These are phyloP conservation scores for Zosterops pallidus DNA, from an alignment of 2,113 vertebrate species.

Conservation along the genomic window DNA sequence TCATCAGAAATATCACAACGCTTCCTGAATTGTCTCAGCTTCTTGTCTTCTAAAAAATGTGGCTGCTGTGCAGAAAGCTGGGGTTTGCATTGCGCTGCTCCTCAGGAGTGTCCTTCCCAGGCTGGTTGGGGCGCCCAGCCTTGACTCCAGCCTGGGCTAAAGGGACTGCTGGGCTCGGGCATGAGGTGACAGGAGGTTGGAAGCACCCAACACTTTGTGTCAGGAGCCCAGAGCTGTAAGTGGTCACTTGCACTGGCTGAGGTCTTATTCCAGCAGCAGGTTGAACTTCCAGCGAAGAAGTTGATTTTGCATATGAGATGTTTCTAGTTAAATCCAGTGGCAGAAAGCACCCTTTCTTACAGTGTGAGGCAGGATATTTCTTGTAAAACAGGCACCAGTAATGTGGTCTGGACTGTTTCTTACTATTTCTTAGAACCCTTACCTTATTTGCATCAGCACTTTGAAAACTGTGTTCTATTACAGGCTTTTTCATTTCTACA, in stretches of 20 bases:
- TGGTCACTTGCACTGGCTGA: not conserved
- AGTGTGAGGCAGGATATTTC: not conserved
- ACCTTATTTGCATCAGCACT: not conserved
- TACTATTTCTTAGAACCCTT: not conserved
- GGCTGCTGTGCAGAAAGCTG: too few relatives aligned
- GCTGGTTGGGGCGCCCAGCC: rapidly evolving
- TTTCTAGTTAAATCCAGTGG: not conserved
- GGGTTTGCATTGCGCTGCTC: rapidly evolving
- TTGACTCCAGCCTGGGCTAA: not conserved
- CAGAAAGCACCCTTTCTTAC: not conserved
- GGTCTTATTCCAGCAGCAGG: not conserved
- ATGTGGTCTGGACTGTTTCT: not conserved
- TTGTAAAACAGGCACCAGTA: not conserved
- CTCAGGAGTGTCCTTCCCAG: rapidly evolving
- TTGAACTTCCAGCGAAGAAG: not conserved
- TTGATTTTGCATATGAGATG: rapidly evolving
- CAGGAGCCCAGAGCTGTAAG: not conserved
- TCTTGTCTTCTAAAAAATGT: not conserved
- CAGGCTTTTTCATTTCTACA: not conserved
- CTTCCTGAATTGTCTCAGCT: not conserved
- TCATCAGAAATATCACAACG: not conserved
- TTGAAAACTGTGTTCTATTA: not conserved
- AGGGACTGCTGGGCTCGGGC: not conserved
- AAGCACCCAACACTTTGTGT: rapidly evolving
- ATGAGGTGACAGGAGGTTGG: rapidly evolving